Conservation (phyloP, 1,140 invertebrate species). For the Anadara kagoshimensis region DNA sequence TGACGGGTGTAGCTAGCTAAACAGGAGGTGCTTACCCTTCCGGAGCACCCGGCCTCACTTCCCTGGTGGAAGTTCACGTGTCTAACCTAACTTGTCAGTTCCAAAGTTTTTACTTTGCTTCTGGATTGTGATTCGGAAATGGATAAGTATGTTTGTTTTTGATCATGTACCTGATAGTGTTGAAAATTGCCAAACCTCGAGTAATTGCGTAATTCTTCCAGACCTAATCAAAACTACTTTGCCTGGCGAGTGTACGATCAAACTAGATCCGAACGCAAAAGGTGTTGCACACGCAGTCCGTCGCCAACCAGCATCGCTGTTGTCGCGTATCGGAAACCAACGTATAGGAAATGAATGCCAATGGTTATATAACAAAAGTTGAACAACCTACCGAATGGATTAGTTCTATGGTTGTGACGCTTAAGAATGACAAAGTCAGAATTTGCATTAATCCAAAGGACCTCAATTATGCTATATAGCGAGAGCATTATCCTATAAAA, state of each 20-base stretch:
- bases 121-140: too few species aligned
- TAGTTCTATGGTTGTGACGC: conserved; percentile 31
- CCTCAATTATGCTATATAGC: conserved; percentile 41
- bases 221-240: conserved; percentile 44
- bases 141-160: too few species aligned
- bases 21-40: too few species aligned
- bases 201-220: too few species aligned
- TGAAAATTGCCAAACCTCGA: too few species aligned
- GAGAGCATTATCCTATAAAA: conserved; percentile 36
- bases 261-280: conserved; percentile 25
- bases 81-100: too few species aligned
- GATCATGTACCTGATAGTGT: too few species aligned
- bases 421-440: conserved; percentile 39
- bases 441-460: conserved; percentile 48
- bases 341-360: conserved; percentile 33
- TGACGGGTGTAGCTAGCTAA: too few species aligned
- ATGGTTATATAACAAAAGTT: conserved; percentile 40
- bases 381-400: conserved; percentile 47
- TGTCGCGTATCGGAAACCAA: conserved; percentile 12
- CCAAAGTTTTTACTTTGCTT: too few species aligned
- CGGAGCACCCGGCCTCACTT: too few species aligned
- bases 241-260: conserved; percentile 35
- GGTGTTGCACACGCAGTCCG: conserved; percentile 35
- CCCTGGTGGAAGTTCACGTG: too few species aligned
- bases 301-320: conserved; percentile 20